Conservation (phyloP, 2,113 vertebrate species). For the Engraulis encrasicolus region DNA sequence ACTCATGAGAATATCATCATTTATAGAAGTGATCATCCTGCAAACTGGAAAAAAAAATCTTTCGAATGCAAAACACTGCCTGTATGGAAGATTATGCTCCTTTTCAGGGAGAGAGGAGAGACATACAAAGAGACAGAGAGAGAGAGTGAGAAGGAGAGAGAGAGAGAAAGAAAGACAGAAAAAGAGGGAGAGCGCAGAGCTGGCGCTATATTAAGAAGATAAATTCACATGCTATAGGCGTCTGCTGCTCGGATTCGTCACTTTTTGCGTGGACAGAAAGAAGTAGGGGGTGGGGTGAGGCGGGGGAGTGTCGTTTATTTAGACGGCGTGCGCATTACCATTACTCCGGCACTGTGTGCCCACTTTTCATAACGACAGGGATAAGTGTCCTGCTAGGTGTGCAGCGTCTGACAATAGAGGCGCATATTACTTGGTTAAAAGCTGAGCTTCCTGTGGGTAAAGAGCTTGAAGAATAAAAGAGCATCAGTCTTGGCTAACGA, state of each 20-base stretch:
- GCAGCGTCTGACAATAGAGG: slow-evolving; percentile 78
- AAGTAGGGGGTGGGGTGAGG: slow-evolving; percentile 59
- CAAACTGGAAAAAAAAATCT: slow-evolving; percentile 70
- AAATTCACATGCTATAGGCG: slow-evolving; percentile 73
- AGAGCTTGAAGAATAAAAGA: slow-evolving; percentile 82
- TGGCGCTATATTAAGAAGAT: slow-evolving; percentile 78
- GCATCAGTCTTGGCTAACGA: slow-evolving; percentile 98
- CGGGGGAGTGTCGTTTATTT: slow-evolving; percentile 75
- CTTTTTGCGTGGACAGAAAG: slow-evolving; percentile 64
- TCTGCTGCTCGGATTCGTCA: slow-evolving; percentile 68
- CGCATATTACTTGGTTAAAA: slow-evolving; percentile 86
- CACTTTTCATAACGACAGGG: slow-evolving; percentile 83
- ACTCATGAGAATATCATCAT: slow-evolving; percentile 72
- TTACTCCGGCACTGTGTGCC: slow-evolving; percentile 80
- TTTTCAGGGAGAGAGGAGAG: slow-evolving; percentile 59
- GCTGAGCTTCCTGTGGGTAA: slow-evolving; percentile 82
- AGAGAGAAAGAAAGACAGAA: background rate
- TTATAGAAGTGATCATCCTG: slow-evolving; percentile 72
- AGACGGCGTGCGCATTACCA: slow-evolving; percentile 78
- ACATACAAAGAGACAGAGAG: background rate
- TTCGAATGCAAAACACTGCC: slow-evolving; percentile 82
- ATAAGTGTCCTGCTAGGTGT: slow-evolving; percentile 80
- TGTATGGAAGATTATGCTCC: slow-evolving; percentile 77
- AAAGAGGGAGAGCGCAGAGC: slow-evolving; percentile 37
- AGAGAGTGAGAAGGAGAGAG: slow-evolving; percentile 28